Conservation (phyloP, 92 coral and sea anemone species). For the Isaurus tuberculatus region DNA sequence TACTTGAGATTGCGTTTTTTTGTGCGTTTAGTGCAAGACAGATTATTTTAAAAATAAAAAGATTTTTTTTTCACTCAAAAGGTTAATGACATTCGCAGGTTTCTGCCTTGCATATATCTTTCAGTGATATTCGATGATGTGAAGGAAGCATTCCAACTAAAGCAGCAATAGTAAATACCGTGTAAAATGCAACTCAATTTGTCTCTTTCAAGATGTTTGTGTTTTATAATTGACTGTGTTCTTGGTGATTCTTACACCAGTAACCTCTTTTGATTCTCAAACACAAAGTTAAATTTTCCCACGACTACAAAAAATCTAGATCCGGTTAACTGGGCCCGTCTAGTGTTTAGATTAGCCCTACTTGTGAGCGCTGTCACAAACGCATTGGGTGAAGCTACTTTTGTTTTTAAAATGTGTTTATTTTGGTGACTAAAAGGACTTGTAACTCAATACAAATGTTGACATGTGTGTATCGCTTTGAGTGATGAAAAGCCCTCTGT, state of each 20-base stretch:
- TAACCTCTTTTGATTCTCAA: background rate
- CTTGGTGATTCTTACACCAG: background rate
- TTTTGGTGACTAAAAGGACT: conserved; percentile 12
- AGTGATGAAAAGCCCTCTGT: conserved; percentile 35
- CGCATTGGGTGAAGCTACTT: conserved; percentile 20
- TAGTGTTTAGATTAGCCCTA: conserved; percentile 13
- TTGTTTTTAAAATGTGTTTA: conserved; percentile 28
- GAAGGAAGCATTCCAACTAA: background rate
- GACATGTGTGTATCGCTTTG: conserved; percentile 12
- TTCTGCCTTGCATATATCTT: background rate
- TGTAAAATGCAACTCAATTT: conserved; percentile 8
- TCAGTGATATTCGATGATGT: conserved; percentile 26
- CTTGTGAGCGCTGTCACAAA: conserved; percentile 17
- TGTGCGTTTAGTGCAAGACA: conserved; percentile 12
- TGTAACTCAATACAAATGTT: conserved; percentile 49
- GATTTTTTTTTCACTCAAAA: background rate
- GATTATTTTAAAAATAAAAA: conserved; percentile 31
- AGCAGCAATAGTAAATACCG: background rate
- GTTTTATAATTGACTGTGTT: conserved; percentile 28
- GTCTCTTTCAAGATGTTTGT: conserved; percentile 5
- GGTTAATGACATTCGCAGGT: conserved; percentile 5
- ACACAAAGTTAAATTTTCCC: conserved; percentile 18
- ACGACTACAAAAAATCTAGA: conserved; percentile 8
- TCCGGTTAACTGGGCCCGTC: background rate
- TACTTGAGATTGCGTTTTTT: background rate